phyloP scores from a whole-genome alignment of 2,113 vertebrate species.

The Phylloscopus trochiloides region DNA sequence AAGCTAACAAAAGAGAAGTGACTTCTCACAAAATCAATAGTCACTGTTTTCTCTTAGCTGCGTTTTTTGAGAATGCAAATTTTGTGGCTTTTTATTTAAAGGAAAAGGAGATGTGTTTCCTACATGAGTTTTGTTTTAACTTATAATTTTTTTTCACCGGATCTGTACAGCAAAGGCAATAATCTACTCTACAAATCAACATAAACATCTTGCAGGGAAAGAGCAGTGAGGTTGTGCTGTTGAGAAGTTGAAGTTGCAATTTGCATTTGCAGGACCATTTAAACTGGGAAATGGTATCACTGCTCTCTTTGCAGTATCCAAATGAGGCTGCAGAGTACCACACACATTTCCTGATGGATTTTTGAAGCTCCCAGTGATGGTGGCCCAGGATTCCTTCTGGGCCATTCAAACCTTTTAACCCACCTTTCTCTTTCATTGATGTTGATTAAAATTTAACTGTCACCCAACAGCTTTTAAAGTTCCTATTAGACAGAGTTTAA shows the following conservation, averaged over 20 bases:
- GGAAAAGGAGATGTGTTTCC: neutral
- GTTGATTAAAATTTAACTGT: neutral
- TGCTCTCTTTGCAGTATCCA: neutral
- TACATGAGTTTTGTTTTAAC: neutral
- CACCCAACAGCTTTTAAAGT: neutral
- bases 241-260: neutral
- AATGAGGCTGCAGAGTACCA: neutral
- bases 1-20: neutral
- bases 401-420: neutral
- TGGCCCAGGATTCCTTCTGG: neutral
- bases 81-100: neutral
- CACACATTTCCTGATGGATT: neutral
- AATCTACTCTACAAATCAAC: neutral
- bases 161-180: neutral
- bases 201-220: neutral
- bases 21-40: neutral
- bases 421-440: neutral
- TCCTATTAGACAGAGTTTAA: neutral
- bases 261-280: neutral
- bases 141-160: neutral
- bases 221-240: neutral
- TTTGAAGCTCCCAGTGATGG: neutral
- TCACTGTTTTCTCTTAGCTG: fast-evolving
- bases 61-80: neutral
- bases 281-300: neutral